Conservation (phyloP, 1,140 invertebrate species). For the Odontomachus brunneus region DNA sequence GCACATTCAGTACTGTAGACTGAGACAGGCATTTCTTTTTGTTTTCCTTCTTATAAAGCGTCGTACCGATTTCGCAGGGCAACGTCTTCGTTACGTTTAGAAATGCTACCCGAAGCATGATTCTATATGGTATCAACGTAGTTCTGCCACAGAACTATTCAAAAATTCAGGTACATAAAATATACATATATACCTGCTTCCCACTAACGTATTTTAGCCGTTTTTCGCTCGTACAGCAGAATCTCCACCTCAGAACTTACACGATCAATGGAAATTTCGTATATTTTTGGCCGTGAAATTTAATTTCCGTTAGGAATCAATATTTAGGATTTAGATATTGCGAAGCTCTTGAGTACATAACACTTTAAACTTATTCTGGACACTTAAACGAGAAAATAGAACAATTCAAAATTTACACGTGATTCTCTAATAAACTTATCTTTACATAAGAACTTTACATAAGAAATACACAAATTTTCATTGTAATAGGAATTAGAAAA, state of each 20-base stretch:
- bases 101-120: conserved; percentile 67
- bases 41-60: conserved; percentile 61
- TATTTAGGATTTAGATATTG: too few relatives aligned
- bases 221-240: conserved; percentile 35
- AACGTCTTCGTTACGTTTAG: conserved; percentile 77
- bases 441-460: neutral
- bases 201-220: conserved; percentile 40
- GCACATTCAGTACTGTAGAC: conserved; percentile 64
- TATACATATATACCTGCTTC: conserved; percentile 59
- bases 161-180: conserved; percentile 67
- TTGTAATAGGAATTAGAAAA: neutral
- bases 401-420: neutral
- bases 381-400: neutral
- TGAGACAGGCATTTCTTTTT: conserved; percentile 26
- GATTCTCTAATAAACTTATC: neutral
- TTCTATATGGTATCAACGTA: conserved; percentile 45
- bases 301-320: too few relatives aligned
- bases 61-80: conserved; percentile 66
- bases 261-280: neutral
- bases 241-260: conserved; percentile 7
- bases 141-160: conserved; percentile 26
- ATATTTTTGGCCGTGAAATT: neutral
- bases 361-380: neutral
- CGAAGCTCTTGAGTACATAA: too few relatives aligned
- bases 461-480: neutral